These are phyloP conservation scores for Cliona cf. orientalis DNA, from an alignment of 37 sponge, comb jelly and placozoan species.

Conservation along the genomic window DNA sequence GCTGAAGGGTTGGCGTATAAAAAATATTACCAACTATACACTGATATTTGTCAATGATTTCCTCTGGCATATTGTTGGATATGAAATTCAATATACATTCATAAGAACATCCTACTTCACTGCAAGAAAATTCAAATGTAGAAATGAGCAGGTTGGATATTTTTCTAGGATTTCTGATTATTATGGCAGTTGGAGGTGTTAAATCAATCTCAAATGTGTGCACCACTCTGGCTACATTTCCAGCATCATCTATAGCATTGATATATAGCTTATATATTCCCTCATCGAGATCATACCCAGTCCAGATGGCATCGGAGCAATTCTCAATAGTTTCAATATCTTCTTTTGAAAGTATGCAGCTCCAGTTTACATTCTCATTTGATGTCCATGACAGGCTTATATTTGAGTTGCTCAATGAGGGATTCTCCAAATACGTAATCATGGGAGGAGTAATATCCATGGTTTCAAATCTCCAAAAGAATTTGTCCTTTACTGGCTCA, in stretches of 20 bases:
- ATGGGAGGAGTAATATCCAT: constrained; percentile 39
- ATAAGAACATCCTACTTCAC: constrained; percentile 24
- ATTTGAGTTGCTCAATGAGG: constrained; percentile 25
- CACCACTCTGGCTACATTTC: constrained; percentile 15
- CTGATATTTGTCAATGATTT: not conserved
- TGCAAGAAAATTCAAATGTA: constrained; percentile 4
- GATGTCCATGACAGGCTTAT: constrained; percentile 15
- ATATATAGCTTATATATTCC: constrained; percentile 12
- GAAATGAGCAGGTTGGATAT: constrained; percentile 15
- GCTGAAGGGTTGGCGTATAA: constrained; percentile 8
- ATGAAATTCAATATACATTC: not conserved
- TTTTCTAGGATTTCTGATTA: not conserved
- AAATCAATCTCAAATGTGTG: constrained; percentile 37
- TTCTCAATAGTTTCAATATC: not conserved
- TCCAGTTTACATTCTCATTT: constrained; percentile 35
- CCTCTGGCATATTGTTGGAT: not conserved
- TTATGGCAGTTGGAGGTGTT: constrained; percentile 26
- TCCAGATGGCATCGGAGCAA: constrained; percentile 42
- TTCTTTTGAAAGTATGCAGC: not conserved
- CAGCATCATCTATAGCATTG: constrained; percentile 30
- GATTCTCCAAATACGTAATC: constrained; percentile 5
- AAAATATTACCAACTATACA: constrained; percentile 8
- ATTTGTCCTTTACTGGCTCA: constrained; percentile 31
- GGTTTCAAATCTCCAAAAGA: constrained; percentile 48
- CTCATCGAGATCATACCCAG: constrained; percentile 15